Evolutionary conservation across 1,140 invertebrate genomes (phyloP), one percentile per base, ranked within the genome.

Genomic region (Phymorhynchus buccinoides): DNA sequence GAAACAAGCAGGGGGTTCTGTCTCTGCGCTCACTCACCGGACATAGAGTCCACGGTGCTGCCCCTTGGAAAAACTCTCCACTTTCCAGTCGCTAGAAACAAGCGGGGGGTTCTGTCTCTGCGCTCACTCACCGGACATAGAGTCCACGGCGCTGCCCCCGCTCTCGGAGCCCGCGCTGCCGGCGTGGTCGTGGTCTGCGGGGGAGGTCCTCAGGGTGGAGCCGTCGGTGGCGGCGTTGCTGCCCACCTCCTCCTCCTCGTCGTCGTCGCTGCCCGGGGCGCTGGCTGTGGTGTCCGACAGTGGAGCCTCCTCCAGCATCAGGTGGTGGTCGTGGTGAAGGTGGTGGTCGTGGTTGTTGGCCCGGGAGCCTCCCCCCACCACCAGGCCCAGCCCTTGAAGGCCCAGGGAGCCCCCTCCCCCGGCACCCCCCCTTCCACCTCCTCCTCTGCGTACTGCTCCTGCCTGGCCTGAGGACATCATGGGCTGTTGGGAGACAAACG

Each of bases 171-270:
- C 94, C 83, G 91, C 92, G 39, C 91, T 89, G 87, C 90, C 92
- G 88, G 89, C 92, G 92, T 96, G 96, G 92, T 97, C 96, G 92
- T 96, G 96, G 92, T 97, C 96, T 3, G 97, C 96, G 1, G 97
- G 97, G 0, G 97, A 98, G 22, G 97, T 98, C 86, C 97, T 95
- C 79, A 98, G 94, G 1, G 97, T 98, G 73, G 97, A 98, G 44
- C 97, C 97, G 93, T 98, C 97, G 3, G 97, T 98, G 6, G 97
- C 97, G 48, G 97, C 97, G 79, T 97, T 98, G 86, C 96, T 97
- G n/a, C 96, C 92, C 62, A 91, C 96, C 94, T 99, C 98, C n/a
- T n/a, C n/a, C n/a, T n/a, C n/a, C n/a, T n/a, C n/a, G n/a, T 99
- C 98, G 92, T 99, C 98, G 93, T 99, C 97, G 56, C 97, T 97